These are phyloP conservation scores for Apogon talboti DNA, from an alignment of 2,797 vertebrate species.

Conservation along the genomic window DNA sequence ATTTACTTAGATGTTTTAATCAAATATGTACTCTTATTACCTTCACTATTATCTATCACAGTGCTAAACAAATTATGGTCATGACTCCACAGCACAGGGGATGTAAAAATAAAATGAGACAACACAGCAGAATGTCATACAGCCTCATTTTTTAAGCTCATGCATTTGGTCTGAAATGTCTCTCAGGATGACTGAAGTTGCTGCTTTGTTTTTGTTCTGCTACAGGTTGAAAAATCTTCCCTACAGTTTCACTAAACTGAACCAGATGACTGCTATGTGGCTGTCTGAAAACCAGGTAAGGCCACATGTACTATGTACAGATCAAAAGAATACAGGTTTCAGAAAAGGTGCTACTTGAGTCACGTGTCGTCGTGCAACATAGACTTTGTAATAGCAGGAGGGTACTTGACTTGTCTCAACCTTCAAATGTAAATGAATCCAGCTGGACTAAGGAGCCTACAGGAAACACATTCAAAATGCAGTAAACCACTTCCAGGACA, in stretches of 20 bases:
- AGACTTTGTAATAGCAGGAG: conserved; percentile 4
- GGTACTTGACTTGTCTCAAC: conserved; percentile 7
- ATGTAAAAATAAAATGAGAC: neutral
- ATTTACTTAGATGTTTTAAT: conserved; percentile 21
- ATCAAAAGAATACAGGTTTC: neutral
- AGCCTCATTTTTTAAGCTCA: neutral
- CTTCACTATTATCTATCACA: conserved; percentile 12
- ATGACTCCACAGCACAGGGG: neutral
- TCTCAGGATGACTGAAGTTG: neutral
- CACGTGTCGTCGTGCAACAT: neutral
- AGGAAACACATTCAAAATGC: conserved; percentile 52
- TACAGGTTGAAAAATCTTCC: conserved; percentile 94
- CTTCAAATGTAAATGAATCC: conserved; percentile 35
- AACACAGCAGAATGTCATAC: neutral
- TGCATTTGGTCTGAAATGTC: neutral
- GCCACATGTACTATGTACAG: neutral
- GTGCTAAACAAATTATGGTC: conserved; percentile 13
- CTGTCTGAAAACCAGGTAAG: conserved; percentile 98
- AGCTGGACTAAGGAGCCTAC: conserved; percentile 13
- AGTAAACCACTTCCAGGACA: conserved; percentile 58
- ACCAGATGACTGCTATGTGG: conserved; percentile 98
- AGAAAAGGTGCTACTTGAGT: neutral
- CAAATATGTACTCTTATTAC: conserved; percentile 12
- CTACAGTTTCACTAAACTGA: conserved; percentile 95
- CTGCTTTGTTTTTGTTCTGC: conserved; percentile 18